Base-by-base conservation (phyloP, 1,140 invertebrate genomes). In the Thereuonema tuberculata region DNA sequence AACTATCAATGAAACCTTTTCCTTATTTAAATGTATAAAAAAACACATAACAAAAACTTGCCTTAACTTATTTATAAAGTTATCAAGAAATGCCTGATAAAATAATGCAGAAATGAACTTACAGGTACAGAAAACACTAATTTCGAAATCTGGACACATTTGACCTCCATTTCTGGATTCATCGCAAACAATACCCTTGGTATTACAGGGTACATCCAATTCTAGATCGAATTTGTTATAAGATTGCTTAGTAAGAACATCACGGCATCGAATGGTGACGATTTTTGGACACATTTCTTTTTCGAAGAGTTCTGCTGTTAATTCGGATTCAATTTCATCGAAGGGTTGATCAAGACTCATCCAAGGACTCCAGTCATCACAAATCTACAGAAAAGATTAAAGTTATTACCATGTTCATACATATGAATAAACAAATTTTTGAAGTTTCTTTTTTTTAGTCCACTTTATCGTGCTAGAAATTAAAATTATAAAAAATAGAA, bases 141-240 rank as follows among this genome's bases (percentile, higher is more conserved):
- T 80, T 70, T 89, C 84, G 70, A 85, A 88, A 68, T 88, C 84
- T 27, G 64, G 64, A 62, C 75, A 76, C 52, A 60, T 60, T 12
- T 68, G 61, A 1, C 67, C 68, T 14, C 57, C 61, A 48, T 69
- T 67, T 49, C 31, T 27, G 57, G 12, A 1, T n/a, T n/a, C n/a
- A 23, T 75, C 67, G 67, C 88, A 92, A 3, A 81, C 69, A 0
- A 91, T 73, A 1, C 87, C 87, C 37, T 76, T 76, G 63, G 84
- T 77, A 23, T 88, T 67, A 65, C 80, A 84, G 67, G 88, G 90
- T 29, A 23, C 0, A 53, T 84, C 79, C 0, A 85, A 84, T 66
- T 85, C 78, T 60, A 88, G 74, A 1, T 82, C 83, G 14, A 82
- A 82, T 60, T 81, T 78, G 67, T 85, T 2, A 52, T 61, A 52